Evolutionary conservation across 2,113 vertebrate species (phyloP).

Genomic region (Rhinolophus ferrumequinum): DNA sequence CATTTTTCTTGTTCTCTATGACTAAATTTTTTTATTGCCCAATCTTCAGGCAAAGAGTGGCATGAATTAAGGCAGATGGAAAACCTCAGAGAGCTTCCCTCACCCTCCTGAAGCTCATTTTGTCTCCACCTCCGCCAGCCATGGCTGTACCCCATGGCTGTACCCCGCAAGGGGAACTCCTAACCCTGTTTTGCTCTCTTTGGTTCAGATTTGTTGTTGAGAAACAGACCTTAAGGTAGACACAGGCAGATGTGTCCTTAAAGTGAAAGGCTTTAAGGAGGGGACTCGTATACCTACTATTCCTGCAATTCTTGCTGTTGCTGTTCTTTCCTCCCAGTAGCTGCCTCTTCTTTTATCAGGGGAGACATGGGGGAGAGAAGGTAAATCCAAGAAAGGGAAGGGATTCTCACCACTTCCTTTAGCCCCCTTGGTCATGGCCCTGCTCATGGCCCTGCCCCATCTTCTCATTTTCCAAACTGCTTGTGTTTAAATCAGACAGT

Average conservation of each 20-base stretch:
- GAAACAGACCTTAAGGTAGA: neutral
- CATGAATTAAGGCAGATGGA: slow-evolving; percentile 10
- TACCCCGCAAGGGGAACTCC: neutral
- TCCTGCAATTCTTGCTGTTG: neutral
- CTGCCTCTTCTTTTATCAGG: neutral
- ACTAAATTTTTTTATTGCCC: neutral
- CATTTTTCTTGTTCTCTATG: slow-evolving; percentile 13
- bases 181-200: neutral
- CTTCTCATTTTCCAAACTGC: slow-evolving; percentile 7
- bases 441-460: neutral
- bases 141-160: neutral
- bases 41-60: neutral
- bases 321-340: neutral
- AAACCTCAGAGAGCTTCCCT: neutral
- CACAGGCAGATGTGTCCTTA: neutral
- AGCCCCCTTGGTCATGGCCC: neutral
- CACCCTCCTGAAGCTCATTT: neutral
- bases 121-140: neutral
- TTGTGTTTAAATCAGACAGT: neutral
- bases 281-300: neutral
- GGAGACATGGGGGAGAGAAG: neutral
- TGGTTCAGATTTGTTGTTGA: neutral
- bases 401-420: neutral
- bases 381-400: neutral
- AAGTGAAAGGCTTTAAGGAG: neutral